These are phyloP conservation scores for Pseudomyrmex flavicornis DNA, from an alignment of 1,140 invertebrate species.

Conservation along the genomic window DNA sequence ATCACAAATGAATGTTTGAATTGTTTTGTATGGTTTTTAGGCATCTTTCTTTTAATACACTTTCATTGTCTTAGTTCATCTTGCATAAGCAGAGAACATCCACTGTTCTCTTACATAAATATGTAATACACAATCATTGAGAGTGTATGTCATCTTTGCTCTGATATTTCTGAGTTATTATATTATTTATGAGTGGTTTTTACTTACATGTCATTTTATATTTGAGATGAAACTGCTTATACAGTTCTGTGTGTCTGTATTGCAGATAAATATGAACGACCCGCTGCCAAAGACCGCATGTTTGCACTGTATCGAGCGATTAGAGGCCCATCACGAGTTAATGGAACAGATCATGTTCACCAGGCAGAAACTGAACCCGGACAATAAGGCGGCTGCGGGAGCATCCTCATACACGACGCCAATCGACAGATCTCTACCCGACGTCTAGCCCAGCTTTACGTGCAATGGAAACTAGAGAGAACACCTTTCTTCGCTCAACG, in stretches of 20 bases:
- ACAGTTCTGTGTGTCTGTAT: conserved; percentile 44
- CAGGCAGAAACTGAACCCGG: conserved; percentile 78
- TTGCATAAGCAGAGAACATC: too few species aligned
- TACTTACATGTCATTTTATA: too few species aligned
- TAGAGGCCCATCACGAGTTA: conserved; percentile 89
- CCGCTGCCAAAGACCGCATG: conserved; percentile 91
- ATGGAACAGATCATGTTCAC: conserved; percentile 86
- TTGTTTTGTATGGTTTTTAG: too few species aligned
- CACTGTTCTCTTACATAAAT: too few species aligned
- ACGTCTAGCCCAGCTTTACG: conserved; percentile 77
- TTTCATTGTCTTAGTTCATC: too few species aligned
- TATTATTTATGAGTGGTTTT: too few species aligned
- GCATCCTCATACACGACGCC: conserved; percentile 74
- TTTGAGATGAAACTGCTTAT: too few species aligned
- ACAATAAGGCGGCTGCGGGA: conserved; percentile 75
- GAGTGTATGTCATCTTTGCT: too few species aligned
- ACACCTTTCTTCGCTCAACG: conserved; percentile 47
- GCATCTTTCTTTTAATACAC: too few species aligned
- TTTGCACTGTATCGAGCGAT: conserved; percentile 88
- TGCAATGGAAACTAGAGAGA: conserved; percentile 60
- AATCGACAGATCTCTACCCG: conserved; percentile 71
- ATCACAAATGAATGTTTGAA: too few species aligned
- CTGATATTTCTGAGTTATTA: not conserved
- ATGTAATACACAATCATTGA: too few species aligned
- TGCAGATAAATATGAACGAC: conserved; percentile 89